Percentiles rank a stretch among this genome's conserved stretches.
Evolutionary conservation across 2,888 invertebrate species (phyloP).

Genomic region (Odontothrips loti): DNA sequence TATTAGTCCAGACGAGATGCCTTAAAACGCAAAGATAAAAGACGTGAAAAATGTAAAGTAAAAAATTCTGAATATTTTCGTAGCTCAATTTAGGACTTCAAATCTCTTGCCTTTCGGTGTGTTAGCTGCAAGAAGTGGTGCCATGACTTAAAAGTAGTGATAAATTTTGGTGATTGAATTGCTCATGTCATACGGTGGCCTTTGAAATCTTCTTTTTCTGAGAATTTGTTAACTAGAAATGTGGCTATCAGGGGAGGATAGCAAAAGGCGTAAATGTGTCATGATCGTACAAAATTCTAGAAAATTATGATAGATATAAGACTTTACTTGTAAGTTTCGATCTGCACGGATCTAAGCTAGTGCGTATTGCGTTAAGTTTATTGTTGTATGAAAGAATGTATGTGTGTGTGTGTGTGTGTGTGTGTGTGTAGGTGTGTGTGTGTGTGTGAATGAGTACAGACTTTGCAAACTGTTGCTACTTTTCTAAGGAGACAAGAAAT

Average conservation of each 20-base stretch:
- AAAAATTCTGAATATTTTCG: neutral
- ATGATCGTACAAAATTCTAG: neutral
- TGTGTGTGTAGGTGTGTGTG: neutral
- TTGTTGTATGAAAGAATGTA: neutral
- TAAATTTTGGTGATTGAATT: neutral
- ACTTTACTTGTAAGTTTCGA: neutral
- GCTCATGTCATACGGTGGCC: neutral
- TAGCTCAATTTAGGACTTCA: neutral
- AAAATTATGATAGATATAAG: neutral
- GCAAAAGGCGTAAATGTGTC: neutral
- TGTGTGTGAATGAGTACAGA: neutral
- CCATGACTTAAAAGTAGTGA: neutral
- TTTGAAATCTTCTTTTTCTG: neutral
- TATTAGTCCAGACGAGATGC: slow-evolving; percentile 1
- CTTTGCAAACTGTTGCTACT: neutral
- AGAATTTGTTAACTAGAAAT: no score
- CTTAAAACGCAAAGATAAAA: neutral
- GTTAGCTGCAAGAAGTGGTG: neutral
- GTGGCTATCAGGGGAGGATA: no score
- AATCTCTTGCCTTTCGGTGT: no score
- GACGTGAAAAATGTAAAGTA: neutral
- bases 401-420: neutral
- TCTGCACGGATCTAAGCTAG: neutral
- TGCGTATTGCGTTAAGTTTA: neutral
- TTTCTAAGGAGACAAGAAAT: neutral